Conservation (phyloP, 2,113 vertebrate genomes). For the Perca fluviatilis region DNA sequence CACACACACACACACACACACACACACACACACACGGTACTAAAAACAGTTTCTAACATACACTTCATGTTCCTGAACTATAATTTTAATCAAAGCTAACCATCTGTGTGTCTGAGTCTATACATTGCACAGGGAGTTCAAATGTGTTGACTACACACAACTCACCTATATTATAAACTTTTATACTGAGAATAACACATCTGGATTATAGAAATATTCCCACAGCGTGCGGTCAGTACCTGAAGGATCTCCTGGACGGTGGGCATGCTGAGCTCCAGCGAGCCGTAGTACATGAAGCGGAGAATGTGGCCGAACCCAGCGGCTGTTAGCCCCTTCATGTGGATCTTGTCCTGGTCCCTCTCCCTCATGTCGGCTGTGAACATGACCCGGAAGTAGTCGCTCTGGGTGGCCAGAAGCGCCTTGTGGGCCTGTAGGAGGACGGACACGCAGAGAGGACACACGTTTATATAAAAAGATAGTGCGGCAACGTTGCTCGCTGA, state of each 20-base stretch:
- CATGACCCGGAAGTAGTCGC: constrained; percentile 99
- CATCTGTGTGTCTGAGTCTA: no score
- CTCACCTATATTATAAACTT: no score
- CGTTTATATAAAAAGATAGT: not conserved
- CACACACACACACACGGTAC: no score
- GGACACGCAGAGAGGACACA: not conserved
- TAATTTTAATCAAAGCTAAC: no score
- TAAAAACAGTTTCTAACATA: no score
- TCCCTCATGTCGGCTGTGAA: constrained; percentile 99
- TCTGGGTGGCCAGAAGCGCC: constrained; percentile 98
- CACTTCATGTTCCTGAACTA: no score
- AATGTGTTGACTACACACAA: no score
- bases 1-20: no score
- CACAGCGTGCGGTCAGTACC: constrained; percentile 21
- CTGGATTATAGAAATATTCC: no score
- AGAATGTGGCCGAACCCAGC: constrained; percentile 98
- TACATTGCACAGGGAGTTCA: no score
- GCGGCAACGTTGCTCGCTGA: not conserved
- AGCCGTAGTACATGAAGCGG: constrained; percentile 99
- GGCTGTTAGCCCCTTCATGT: constrained; percentile 98
- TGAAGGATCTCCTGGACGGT: constrained; percentile 98
- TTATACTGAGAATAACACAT: no score
- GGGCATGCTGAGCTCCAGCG: constrained; percentile 98
- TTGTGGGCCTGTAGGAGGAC: constrained; percentile 90
- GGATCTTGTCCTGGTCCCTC: constrained; percentile 98